Evolutionary conservation across 2,888 invertebrate genomes (phyloP), one percentile per base, ranked within the genome.

Genomic region (Seira sanloemensis): DNA sequence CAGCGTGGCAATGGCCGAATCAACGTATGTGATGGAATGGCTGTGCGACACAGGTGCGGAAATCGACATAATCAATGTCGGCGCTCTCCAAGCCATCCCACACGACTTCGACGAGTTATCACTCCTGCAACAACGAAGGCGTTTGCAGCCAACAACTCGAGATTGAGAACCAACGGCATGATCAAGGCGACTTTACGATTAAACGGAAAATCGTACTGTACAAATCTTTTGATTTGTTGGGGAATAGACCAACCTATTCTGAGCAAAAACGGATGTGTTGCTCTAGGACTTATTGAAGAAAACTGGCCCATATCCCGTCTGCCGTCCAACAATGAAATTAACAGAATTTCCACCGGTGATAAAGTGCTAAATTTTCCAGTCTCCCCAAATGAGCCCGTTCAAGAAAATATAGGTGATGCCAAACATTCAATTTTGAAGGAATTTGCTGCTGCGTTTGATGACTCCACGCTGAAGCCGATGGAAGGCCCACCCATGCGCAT

Each of bases 201-300:
- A 2, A 67, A 69, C 21, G 27, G 27, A 7, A 7, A 25, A 1
- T 1, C 0, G 1, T 69, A 69, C 67, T 7, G 19, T 0, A 78
- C 69, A 7, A 25, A 37, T 12, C 2, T 78, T 0, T 24, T 68
- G 2, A 46, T 78, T 0, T 78, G n/a, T 21, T 9, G 62, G 18
- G 19, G 21, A 12, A 16, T 78, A 4, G 25, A 68, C 21, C 2
- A 58, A 7, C 69, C 78, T 4, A 19, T 69, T 16, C 19, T 78
- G 7, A 78, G 69, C 46, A 78, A 78, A 23, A 24, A 50, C 5
- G 78, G 78, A 0, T 78, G 78, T 46, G 27, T 69, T 5, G 58
- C 54, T 7, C 69, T 78, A 0, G 78, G 78, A 18, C 21, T 78
- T 5, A 27, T 78, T 58, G 19, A 24, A 1, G 9, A 18, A 1